These are phyloP conservation scores for Helleia helle DNA, from an alignment of 2,888 invertebrate species.

Conservation along the genomic window DNA sequence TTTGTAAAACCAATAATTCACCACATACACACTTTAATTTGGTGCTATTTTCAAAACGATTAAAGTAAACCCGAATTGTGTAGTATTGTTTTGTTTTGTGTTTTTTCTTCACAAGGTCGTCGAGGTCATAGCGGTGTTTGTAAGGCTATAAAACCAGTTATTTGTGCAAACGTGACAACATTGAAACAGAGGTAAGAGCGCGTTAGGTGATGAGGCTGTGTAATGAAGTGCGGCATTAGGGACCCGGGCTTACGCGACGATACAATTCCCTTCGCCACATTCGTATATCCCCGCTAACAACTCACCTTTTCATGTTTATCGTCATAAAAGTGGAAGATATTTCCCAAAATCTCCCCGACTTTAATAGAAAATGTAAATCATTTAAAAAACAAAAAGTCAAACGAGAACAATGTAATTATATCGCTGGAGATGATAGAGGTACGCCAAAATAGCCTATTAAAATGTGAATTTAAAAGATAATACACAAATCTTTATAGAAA, in stretches of 20 bases:
- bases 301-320: neutral
- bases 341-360: neutral
- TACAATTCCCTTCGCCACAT: neutral
- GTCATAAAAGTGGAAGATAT: neutral
- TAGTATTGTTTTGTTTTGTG: too few relatives aligned
- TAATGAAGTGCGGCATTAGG: conserved; percentile 50
- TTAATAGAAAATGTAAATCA: neutral
- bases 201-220: conserved; percentile 43
- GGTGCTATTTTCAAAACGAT: conserved; percentile 39
- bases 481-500: neutral
- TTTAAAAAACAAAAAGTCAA: conserved; percentile 35
- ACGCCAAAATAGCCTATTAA: conserved; percentile 50
- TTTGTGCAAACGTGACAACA: conserved; percentile 16
- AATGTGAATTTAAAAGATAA: conserved; percentile 23
- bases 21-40: conserved; percentile 57
- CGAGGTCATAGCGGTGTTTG: conserved; percentile 4
- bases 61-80: conserved; percentile 21
- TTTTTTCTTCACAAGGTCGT: conserved; percentile 11
- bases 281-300: neutral
- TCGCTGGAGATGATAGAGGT: conserved; percentile 50
- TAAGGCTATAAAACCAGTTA: conserved; percentile 6
- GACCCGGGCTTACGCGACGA: too few relatives aligned
- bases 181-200: conserved; percentile 27
- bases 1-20: conserved; percentile 66
- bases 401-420: conserved; percentile 55